Conservation (phyloP, 2,888 invertebrate species). For the Nemurella pictetii region DNA sequence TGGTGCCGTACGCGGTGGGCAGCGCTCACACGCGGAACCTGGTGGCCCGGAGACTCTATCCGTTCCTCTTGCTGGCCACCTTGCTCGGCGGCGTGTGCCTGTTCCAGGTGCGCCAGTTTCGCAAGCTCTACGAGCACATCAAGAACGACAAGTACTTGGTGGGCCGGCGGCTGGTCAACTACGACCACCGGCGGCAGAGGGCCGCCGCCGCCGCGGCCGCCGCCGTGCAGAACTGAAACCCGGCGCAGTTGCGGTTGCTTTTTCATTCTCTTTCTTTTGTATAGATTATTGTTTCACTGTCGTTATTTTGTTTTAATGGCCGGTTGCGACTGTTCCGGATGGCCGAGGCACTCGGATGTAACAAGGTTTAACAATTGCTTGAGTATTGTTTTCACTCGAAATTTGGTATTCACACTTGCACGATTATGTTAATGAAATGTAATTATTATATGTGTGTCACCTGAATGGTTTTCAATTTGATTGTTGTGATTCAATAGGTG, state of each 20-base stretch:
- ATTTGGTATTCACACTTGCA: neutral
- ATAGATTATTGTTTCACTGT: neutral
- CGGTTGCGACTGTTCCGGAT: neutral
- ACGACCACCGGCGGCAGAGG: slow-evolving; percentile 78
- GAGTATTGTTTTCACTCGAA: neutral
- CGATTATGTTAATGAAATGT: neutral
- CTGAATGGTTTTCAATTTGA: neutral
- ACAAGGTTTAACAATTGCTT: neutral
- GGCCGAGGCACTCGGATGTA: neutral
- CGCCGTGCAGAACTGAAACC: slow-evolving; percentile 5
- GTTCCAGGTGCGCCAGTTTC: slow-evolving; percentile 82
- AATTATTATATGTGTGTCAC: neutral
- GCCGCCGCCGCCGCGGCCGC: slow-evolving; percentile 27
- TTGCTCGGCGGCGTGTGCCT: slow-evolving; percentile 69
- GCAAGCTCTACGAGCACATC: slow-evolving; percentile 94
- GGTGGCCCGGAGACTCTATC: slow-evolving; percentile 85
- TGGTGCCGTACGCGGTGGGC: slow-evolving; percentile 68
- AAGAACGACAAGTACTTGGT: slow-evolving; percentile 99
- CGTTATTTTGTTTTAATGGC: neutral
- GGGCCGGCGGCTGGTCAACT: slow-evolving; percentile 94
- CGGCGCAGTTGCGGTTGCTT: neutral
- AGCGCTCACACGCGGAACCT: slow-evolving; percentile 70
- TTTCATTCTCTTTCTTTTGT: neutral
- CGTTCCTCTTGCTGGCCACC: slow-evolving; percentile 76
- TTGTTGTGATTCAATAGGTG: too few species aligned